A percentile compares a stretch with the other conserved stretches of the same genome.
phyloP scores from a whole-genome alignment of 2,113 vertebrate genomes.

The Emydocephalus ijimae region DNA sequence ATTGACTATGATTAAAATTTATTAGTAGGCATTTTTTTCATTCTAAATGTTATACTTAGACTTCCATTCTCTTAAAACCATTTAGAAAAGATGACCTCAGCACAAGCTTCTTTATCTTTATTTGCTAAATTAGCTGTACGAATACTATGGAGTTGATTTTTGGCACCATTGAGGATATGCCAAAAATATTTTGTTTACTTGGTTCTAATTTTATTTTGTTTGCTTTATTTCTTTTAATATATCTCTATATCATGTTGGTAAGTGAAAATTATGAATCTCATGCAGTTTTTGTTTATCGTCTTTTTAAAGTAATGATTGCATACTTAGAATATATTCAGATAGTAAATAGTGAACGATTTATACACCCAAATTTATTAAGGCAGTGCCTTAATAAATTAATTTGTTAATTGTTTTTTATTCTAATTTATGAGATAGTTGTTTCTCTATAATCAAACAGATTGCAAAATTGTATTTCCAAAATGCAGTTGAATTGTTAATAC shows the following conservation, averaged over 20 bases:
- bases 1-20: background rate
- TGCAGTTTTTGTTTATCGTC: background rate
- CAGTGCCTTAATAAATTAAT: background rate
- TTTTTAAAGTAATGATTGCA: background rate
- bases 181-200: background rate
- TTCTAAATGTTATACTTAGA: conserved; percentile 19
- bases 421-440: background rate
- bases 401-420: background rate
- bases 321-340: background rate
- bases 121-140: background rate
- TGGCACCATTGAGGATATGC: background rate
- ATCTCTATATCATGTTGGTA: conserved; percentile 3
- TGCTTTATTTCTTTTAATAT: background rate
- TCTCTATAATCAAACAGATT: background rate
- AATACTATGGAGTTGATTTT: background rate
- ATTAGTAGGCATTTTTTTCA: background rate
- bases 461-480: background rate
- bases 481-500: background rate
- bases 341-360: background rate
- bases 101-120: conserved; percentile 10
- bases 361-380: background rate
- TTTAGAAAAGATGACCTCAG: conserved; percentile 6
- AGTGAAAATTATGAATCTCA: background rate
- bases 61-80: background rate
- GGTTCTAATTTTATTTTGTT: background rate